These are phyloP conservation scores for Helleia helle DNA, from an alignment of 2,888 invertebrate species.

Conservation along the genomic window DNA sequence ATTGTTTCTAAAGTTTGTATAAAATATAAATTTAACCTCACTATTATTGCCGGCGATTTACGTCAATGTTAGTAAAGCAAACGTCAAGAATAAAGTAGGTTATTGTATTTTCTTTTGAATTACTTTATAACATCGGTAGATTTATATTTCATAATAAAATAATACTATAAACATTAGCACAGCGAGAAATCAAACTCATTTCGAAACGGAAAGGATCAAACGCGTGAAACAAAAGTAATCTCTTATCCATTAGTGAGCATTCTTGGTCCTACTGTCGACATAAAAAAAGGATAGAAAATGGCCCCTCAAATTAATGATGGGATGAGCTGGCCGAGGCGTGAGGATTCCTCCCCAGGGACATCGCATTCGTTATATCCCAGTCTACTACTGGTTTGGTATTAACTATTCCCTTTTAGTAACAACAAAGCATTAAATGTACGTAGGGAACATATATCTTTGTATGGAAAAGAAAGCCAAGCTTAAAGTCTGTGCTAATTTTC, in stretches of 20 bases:
- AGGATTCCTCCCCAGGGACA: slow-evolving; percentile 18
- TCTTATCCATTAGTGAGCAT: slow-evolving; percentile 7
- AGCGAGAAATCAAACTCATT: too few species aligned
- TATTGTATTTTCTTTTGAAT: too few species aligned
- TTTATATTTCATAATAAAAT: too few species aligned
- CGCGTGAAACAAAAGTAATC: slow-evolving; percentile 8
- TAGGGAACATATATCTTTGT: not conserved
- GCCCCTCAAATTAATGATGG: slow-evolving; percentile 36
- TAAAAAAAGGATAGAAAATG: slow-evolving; percentile 20
- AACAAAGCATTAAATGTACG: not conserved
- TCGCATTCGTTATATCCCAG: slow-evolving; percentile 18
- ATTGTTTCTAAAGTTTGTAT: too few species aligned
- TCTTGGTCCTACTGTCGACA: slow-evolving; percentile 7
- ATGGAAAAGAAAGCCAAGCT: not conserved
- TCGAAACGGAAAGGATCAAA: slow-evolving; percentile 1
- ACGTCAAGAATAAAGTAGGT: too few species aligned
- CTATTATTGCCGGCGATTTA: too few species aligned
- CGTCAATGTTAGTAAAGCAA: too few species aligned
- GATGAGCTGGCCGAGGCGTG: slow-evolving; percentile 25
- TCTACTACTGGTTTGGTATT: too few species aligned
- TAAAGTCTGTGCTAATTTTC: not conserved
- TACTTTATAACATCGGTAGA: too few species aligned
- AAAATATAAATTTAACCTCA: too few species aligned
- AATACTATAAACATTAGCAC: too few species aligned
- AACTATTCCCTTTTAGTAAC: too few species aligned